Evolutionary conservation across 2,888 invertebrate species (phyloP).

Genomic region (Acanthosoma haemorrhoidale): DNA sequence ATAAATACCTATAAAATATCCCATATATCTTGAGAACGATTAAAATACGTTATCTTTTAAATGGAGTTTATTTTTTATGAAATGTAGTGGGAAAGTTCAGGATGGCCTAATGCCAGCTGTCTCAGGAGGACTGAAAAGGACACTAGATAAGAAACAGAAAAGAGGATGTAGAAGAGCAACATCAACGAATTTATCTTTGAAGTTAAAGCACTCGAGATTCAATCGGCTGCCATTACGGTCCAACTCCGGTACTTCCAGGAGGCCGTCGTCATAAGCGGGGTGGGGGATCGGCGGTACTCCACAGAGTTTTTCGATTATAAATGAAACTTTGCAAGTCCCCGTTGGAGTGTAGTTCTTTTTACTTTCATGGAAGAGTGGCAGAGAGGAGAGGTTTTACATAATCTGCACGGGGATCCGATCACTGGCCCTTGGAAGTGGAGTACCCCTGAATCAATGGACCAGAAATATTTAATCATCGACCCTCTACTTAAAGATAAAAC

Average conservation of each 20-base stretch:
- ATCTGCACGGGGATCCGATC: neutral
- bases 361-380: too few species aligned
- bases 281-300: neutral
- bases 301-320: slow-evolving; percentile 9
- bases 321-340: slow-evolving; percentile 3
- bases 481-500: too few species aligned
- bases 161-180: too few species aligned
- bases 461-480: slow-evolving; percentile 12
- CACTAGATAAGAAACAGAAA: too few species aligned
- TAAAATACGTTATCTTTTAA: too few species aligned
- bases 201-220: slow-evolving; percentile 2
- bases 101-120: too few species aligned
- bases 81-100: too few species aligned
- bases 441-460: neutral
- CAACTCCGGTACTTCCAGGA: neutral
- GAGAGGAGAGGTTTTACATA: slow-evolving; percentile 4
- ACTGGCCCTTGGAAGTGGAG: neutral
- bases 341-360: neutral
- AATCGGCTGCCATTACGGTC: neutral
- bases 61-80: too few species aligned
- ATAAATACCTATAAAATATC: too few species aligned
- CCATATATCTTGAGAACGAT: too few species aligned
- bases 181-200: neutral
- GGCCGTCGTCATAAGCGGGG: neutral
- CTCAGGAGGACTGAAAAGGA: too few species aligned